These are phyloP conservation scores for Beris morrisii DNA, from an alignment of 2,888 invertebrate genomes.

Conservation along the genomic window DNA sequence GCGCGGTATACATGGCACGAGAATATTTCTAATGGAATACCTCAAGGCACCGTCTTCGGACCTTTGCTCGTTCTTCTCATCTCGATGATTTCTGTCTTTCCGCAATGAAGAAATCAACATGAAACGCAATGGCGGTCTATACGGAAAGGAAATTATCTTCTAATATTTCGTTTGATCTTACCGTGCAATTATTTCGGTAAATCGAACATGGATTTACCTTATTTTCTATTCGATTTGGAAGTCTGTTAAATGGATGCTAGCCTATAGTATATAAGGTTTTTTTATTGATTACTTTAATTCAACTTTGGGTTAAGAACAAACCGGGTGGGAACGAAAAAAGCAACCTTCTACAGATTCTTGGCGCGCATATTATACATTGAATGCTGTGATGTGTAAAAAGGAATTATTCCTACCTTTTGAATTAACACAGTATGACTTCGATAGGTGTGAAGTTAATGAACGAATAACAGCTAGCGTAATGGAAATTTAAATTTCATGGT, in stretches of 20 bases:
- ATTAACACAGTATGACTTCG: constrained; percentile 21
- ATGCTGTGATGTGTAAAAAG: too few relatives aligned
- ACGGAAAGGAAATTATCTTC: too few relatives aligned
- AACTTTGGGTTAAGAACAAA: constrained; percentile 28
- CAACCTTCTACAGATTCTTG: too few relatives aligned
- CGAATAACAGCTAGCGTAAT: constrained; percentile 27
- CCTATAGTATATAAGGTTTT: background rate
- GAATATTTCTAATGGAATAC: too few relatives aligned
- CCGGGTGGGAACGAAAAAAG: background rate
- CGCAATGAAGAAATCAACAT: too few relatives aligned
- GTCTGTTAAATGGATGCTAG: too few relatives aligned
- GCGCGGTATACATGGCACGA: background rate
- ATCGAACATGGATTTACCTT: constrained; percentile 16
- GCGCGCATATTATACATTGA: too few relatives aligned
- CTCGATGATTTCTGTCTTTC: too few relatives aligned
- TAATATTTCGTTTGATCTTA: constrained; percentile 21
- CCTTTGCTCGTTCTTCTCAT: too few relatives aligned
- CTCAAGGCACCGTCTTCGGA: too few relatives aligned
- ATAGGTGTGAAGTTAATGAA: constrained; percentile 32
- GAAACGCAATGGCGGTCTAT: too few relatives aligned
- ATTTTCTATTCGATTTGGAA: too few relatives aligned
- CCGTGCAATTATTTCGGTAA: constrained; percentile 31
- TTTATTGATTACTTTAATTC: constrained; percentile 31
- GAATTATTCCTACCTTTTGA: constrained; percentile 3
- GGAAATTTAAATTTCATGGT: constrained; percentile 28